These are phyloP conservation scores for Andinoacara biseriatus DNA, from an alignment of 2,113 vertebrate species.

Conservation along the genomic window DNA sequence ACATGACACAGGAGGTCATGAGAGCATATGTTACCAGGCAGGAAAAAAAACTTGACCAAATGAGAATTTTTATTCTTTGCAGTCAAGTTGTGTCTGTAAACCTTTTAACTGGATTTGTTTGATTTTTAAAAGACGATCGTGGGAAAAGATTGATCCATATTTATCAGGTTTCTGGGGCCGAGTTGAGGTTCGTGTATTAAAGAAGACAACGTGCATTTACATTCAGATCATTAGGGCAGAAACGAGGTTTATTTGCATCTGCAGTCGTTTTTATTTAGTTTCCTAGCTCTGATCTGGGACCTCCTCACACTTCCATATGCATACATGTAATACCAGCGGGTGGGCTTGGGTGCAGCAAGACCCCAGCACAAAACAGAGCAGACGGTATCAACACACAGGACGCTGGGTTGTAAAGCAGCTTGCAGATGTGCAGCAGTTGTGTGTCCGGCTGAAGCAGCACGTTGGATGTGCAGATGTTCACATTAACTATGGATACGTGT, in stretches of 20 bases:
- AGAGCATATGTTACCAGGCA: not conserved
- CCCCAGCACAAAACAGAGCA: not conserved
- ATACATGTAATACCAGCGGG: not conserved
- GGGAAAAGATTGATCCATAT: not conserved
- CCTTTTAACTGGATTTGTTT: not conserved
- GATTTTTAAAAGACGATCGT: not conserved
- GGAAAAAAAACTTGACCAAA: not conserved
- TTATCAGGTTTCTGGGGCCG: not conserved
- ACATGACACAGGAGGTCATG: accelerated
- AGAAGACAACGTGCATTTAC: not conserved
- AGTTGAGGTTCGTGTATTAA: not conserved
- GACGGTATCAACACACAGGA: accelerated
- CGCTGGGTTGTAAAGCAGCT: constrained; percentile 1
- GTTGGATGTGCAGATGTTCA: not conserved
- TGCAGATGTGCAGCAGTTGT: not conserved
- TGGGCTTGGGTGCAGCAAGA: not conserved
- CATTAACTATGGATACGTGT: not conserved
- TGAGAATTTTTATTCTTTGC: too few species aligned
- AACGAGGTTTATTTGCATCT: not conserved
- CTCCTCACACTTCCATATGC: not conserved
- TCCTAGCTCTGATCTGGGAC: not conserved
- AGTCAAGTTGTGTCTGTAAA: not conserved
- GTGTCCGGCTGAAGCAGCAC: not conserved
- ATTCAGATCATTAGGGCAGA: accelerated
- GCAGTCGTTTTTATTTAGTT: not conserved